Evolutionary conservation across 2,888 invertebrate species (phyloP).

Genomic region (Leptopilina myrica): DNA sequence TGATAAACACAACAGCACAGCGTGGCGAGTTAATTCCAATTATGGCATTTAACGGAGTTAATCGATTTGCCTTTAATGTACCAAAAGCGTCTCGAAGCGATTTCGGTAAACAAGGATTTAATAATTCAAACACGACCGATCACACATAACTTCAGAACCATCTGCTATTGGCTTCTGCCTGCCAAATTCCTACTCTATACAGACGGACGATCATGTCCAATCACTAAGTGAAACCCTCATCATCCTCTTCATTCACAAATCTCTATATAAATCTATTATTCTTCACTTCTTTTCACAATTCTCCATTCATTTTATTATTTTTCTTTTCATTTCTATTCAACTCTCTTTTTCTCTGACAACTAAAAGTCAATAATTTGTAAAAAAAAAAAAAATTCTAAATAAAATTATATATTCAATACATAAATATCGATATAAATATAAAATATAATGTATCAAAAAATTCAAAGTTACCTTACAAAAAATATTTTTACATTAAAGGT

Average conservation of each 20-base stretch:
- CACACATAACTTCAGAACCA: slow-evolving; percentile 17
- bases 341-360: no score
- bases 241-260: slow-evolving; percentile 22
- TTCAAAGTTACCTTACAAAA: no score
- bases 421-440: no score
- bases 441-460: no score
- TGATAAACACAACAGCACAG: neutral
- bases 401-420: no score
- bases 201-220: slow-evolving; percentile 11
- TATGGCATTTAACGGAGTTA: neutral
- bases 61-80: slow-evolving; percentile 15
- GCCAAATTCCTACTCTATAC: slow-evolving; percentile 12
- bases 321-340: no score
- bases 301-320: neutral
- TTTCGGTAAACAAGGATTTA: slow-evolving; percentile 26
- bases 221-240: slow-evolving; percentile 9
- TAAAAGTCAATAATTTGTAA: no score
- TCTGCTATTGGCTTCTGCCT: slow-evolving; percentile 37
- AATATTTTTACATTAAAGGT: no score
- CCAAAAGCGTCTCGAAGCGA: neutral
- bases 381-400: no score
- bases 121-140: slow-evolving; percentile 27
- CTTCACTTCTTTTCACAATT: neutral
- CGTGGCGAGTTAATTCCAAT: slow-evolving; percentile 5
- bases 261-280: slow-evolving; percentile 8